These are phyloP conservation scores for Aspidapion aeneum DNA, from an alignment of 2,888 invertebrate species.

Conservation along the genomic window DNA sequence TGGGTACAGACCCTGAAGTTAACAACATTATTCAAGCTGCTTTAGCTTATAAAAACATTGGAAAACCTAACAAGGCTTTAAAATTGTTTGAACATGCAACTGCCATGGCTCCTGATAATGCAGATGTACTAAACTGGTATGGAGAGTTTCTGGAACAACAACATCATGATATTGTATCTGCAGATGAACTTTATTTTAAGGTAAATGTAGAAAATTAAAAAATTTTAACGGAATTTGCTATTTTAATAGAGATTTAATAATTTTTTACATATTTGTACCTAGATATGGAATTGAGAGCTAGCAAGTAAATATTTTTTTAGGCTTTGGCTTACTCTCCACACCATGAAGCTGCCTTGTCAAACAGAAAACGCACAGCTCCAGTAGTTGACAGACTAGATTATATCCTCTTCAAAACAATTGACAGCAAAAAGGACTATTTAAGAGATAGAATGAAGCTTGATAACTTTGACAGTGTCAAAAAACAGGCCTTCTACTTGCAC, in stretches of 20 bases:
- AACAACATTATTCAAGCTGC: constrained; percentile 82
- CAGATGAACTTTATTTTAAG: constrained; percentile 86
- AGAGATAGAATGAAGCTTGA: constrained; percentile 74
- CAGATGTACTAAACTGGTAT: constrained; percentile 87
- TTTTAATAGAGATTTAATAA: too few species aligned
- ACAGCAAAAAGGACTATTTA: constrained; percentile 78
- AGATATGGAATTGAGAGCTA: not conserved
- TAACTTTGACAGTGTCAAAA: constrained; percentile 82
- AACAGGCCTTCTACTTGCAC: constrained; percentile 93
- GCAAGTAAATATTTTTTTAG: constrained; percentile 28
- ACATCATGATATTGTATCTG: constrained; percentile 78
- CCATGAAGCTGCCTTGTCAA: constrained; percentile 74
- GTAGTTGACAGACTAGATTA: constrained; percentile 89
- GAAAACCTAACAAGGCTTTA: constrained; percentile 81
- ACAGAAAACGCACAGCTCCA: constrained; percentile 80
- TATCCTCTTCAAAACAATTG: constrained; percentile 71
- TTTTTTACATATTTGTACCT: too few species aligned
- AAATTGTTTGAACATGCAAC: constrained; percentile 88
- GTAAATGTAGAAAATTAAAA: constrained; percentile 43
- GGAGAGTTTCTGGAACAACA: constrained; percentile 90
- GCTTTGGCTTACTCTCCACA: constrained; percentile 81
- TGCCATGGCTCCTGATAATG: constrained; percentile 86
- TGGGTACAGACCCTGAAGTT: constrained; percentile 64
- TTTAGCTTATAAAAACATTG: constrained; percentile 75
- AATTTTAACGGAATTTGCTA: too few species aligned